A percentile compares a stretch with the other conserved stretches of the same genome.
Conservation (phyloP, 2,797 vertebrate genomes). For the Coregonus ussuriensis region DNA sequence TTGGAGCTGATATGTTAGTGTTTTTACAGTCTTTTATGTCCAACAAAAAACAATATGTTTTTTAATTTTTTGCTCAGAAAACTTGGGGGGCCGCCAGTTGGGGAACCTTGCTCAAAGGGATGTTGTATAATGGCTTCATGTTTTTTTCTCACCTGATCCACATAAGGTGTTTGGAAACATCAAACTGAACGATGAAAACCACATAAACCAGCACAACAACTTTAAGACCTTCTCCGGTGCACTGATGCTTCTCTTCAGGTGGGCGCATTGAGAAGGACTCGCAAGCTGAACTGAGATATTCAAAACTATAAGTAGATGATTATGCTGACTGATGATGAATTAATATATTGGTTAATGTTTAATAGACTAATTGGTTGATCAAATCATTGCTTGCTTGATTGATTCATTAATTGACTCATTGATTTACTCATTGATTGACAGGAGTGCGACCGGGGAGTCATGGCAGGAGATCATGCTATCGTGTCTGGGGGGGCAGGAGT, state of each 20-base stretch:
- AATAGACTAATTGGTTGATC: background rate
- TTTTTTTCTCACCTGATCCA: background rate
- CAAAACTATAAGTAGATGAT: background rate
- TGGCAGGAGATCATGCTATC: constrained; percentile 99
- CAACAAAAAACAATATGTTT: no score
- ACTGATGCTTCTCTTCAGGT: constrained; percentile 98
- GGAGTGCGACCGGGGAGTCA: constrained; percentile 97
- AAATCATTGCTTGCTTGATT: background rate
- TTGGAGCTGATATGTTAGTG: no score
- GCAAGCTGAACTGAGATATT: background rate
- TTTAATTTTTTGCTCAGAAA: no score
- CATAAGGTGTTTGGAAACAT: constrained; percentile 96
- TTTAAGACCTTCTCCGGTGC: constrained; percentile 96
- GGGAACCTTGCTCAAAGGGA: background rate
- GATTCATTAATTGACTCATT: background rate
- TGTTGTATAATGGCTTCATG: background rate
- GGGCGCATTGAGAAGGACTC: constrained; percentile 17
- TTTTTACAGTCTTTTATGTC: no score
- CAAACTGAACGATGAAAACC: constrained; percentile 94
- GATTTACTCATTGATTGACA: constrained; percentile 58
- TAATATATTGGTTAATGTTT: background rate
- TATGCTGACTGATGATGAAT: background rate
- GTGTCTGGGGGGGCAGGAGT: constrained; percentile 90
- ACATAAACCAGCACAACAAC: constrained; percentile 99
- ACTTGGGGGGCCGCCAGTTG: no score